phyloP scores from a whole-genome alignment of 2,888 invertebrate genomes.

The Punctoribates punctum region DNA sequence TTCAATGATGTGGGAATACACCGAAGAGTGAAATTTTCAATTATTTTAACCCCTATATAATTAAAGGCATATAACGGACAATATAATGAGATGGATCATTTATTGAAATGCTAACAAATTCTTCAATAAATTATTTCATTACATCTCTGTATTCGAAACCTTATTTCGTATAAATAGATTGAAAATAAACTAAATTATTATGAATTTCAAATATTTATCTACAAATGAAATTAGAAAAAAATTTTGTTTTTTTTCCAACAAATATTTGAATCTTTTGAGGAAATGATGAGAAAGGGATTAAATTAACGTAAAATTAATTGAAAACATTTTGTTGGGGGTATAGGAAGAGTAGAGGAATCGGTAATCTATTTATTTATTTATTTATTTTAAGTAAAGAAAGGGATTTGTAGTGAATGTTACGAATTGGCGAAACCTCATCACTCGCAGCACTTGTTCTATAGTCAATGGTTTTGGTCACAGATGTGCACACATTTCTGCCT shows the following conservation, averaged over 20 bases:
- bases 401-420: neutral
- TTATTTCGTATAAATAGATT: too few species aligned
- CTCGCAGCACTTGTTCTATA: conserved; percentile 29
- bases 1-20: neutral
- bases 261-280: too few species aligned
- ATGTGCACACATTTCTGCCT: conserved; percentile 21
- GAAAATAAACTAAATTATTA: too few species aligned
- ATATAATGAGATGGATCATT: too few species aligned
- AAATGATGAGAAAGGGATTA: too few species aligned
- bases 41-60: neutral
- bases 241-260: too few species aligned
- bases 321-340: neutral
- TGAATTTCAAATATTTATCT: too few species aligned
- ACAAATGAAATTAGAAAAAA: too few species aligned
- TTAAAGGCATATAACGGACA: neutral
- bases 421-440: conserved; percentile 5
- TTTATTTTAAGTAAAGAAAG: neutral
- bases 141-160: too few species aligned
- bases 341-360: neutral
- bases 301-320: too few species aligned
- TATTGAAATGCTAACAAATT: too few species aligned
- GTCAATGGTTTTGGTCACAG: conserved; percentile 34
- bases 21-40: neutral
- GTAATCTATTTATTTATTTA: neutral
- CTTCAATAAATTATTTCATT: too few species aligned